Conservation (phyloP, 1,140 invertebrate genomes). For the Polyergus mexicanus region DNA sequence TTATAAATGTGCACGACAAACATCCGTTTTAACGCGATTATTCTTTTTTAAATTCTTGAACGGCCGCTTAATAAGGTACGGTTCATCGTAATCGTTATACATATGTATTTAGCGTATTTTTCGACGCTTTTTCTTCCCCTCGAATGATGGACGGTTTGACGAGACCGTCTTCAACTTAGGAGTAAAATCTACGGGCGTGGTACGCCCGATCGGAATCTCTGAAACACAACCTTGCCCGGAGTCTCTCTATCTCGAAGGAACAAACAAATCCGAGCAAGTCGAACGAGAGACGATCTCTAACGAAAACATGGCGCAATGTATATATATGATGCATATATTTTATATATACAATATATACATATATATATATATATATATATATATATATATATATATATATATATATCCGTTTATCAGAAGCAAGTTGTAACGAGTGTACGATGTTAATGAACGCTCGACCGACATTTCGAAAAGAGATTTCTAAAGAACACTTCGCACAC, state of each 20-base stretch:
- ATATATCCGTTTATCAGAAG: neutral
- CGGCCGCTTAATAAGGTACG: conserved; percentile 46
- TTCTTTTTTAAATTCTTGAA: conserved; percentile 6
- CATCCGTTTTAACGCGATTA: conserved; percentile 73
- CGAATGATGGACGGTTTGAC: conserved; percentile 52
- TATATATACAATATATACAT: no score
- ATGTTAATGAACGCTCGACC: conserved; percentile 25
- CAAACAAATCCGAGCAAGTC: conserved; percentile 11
- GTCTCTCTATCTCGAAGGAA: neutral
- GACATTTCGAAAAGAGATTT: conserved; percentile 22
- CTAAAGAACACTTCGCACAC: conserved; percentile 1
- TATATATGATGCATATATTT: neutral
- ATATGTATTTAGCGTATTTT: conserved; percentile 14
- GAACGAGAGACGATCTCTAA: neutral
- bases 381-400: conserved; percentile 8
- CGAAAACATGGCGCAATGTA: neutral
- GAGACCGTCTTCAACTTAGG: conserved; percentile 44
- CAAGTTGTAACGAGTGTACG: neutral
- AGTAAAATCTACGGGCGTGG: conserved; percentile 53
- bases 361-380: neutral
- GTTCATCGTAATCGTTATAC: conserved; percentile 24
- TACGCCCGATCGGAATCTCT: conserved; percentile 51
- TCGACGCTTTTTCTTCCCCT: conserved; percentile 30
- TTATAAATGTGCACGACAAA: conserved; percentile 71
- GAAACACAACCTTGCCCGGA: conserved; percentile 27